phyloP scores from a whole-genome alignment of 2,113 vertebrate genomes.

The Seriola quinqueradiata region DNA sequence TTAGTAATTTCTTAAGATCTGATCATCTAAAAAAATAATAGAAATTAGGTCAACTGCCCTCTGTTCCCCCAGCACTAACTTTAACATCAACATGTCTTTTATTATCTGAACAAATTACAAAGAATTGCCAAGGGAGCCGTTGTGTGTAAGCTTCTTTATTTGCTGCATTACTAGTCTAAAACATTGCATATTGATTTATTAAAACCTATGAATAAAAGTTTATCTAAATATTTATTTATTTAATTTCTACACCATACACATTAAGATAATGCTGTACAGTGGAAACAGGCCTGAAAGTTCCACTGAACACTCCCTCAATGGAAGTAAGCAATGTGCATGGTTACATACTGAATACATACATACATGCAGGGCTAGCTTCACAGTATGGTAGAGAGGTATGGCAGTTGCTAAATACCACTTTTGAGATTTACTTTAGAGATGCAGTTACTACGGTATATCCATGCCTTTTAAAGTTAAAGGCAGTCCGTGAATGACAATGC shows the following conservation, averaged over 20 bases:
- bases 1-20: no score
- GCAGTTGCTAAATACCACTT: background rate
- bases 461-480: background rate
- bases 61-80: background rate
- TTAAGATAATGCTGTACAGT: conserved; percentile 38
- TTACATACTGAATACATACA: background rate
- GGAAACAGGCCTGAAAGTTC: conserved; percentile 1
- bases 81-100: background rate
- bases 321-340: background rate
- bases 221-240: background rate
- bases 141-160: conserved; percentile 31
- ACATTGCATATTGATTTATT: conserved; percentile 4
- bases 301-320: conserved; percentile 7
- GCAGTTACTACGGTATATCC: background rate
- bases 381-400: background rate
- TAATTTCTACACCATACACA: background rate
- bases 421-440: background rate
- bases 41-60: background rate
- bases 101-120: background rate
- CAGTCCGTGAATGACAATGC: background rate
- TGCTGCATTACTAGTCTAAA: background rate
- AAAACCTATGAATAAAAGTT: background rate
- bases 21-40: no score
- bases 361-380: background rate
- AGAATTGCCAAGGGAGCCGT: background rate